These are phyloP conservation scores for Pseudocheirus occidentalis DNA, from an alignment of 2,797 vertebrate species.

Conservation along the genomic window DNA sequence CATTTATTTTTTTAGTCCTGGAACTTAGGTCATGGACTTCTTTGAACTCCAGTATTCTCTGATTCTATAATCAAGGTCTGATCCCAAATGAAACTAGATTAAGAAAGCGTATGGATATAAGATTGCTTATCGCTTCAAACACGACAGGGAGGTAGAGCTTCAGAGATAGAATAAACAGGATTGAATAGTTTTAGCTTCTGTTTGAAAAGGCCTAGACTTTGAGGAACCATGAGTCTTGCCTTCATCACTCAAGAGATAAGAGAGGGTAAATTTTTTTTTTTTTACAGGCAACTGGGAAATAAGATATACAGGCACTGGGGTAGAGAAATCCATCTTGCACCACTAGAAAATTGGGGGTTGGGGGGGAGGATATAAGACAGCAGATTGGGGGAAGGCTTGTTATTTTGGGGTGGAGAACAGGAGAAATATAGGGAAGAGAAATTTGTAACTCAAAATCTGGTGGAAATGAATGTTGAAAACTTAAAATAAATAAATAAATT, in stretches of 20 bases:
- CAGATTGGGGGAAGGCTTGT: too few relatives aligned
- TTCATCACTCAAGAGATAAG: background rate
- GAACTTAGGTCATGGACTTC: background rate
- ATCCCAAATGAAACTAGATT: slow-evolving; percentile 38
- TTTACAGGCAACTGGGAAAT: too few relatives aligned
- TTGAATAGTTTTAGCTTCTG: background rate
- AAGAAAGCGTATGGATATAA: slow-evolving; percentile 17
- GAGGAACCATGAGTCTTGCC: background rate
- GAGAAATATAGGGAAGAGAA: too few relatives aligned
- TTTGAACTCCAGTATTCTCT: background rate
- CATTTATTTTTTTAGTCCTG: background rate
- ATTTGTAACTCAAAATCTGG: too few relatives aligned
- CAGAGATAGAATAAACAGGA: background rate
- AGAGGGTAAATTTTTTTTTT: too few relatives aligned
- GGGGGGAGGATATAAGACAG: too few relatives aligned
- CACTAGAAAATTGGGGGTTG: too few relatives aligned
- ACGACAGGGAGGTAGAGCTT: background rate
- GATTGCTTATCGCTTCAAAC: slow-evolving; percentile 15
- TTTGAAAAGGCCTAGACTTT: background rate
- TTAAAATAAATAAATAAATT: too few relatives aligned
- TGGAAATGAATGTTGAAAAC: too few relatives aligned
- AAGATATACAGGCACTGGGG: too few relatives aligned
- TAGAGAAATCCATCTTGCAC: too few relatives aligned
- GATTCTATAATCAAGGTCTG: slow-evolving; percentile 40
- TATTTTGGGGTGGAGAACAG: too few relatives aligned